Percentiles rank a stretch among this genome's conserved stretches.
Conservation (phyloP, 2,888 invertebrate genomes). For the Stenchaetothrips biformis region DNA sequence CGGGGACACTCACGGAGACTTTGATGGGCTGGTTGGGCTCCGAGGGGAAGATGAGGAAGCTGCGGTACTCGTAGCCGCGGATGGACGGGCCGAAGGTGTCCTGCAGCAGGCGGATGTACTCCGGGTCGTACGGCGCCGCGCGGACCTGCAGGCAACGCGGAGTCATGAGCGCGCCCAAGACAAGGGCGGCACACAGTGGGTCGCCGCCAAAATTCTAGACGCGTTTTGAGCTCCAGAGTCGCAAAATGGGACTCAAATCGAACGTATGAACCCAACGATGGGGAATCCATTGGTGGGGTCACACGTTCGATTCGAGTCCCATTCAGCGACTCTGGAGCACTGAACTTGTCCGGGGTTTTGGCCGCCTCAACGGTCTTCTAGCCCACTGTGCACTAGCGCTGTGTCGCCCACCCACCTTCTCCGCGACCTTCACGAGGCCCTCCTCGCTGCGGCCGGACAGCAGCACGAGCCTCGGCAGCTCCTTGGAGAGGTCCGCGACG, state of each 20-base stretch:
- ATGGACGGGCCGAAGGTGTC: not conserved
- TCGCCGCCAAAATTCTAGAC: no score
- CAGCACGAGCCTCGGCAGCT: not conserved
- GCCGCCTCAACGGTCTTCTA: no score
- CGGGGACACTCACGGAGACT: not conserved
- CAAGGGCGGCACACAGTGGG: not conserved
- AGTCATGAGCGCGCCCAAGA: not conserved
- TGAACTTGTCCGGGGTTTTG: no score
- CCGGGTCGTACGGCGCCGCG: not conserved
- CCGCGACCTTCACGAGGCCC: not conserved
- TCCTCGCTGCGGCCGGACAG: not conserved
- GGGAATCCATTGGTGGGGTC: no score
- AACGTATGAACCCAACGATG: no score
- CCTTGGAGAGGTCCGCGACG: not conserved
- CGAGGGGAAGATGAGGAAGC: not conserved
- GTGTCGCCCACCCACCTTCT: not conserved
- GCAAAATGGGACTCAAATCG: no score
- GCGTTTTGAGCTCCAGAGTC: no score
- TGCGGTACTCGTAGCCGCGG: constrained; percentile 10
- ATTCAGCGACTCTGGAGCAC: no score
- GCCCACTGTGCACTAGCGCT: not conserved
- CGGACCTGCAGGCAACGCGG: not conserved
- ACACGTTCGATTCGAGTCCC: no score
- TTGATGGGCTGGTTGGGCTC: not conserved
- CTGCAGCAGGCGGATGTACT: constrained; percentile 8